phyloP scores from a whole-genome alignment of 1,140 invertebrate genomes.

The Drosophila bocki region DNA sequence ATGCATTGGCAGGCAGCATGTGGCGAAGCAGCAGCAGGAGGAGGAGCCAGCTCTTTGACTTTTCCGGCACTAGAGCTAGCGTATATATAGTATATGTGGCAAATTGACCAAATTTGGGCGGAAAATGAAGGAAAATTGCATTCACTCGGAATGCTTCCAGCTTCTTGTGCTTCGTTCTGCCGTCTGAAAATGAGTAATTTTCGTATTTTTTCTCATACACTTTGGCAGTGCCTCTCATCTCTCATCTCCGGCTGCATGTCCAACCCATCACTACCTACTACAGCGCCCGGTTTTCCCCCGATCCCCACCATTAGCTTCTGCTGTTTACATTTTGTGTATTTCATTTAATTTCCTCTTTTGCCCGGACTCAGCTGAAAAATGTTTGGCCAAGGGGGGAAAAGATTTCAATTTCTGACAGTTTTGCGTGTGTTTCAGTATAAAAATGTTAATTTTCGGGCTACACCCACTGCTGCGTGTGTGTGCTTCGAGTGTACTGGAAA shows the following conservation, averaged over 20 bases:
- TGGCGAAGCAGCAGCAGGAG: not conserved
- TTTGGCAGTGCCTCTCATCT: constrained; percentile 26
- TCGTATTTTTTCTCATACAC: constrained; percentile 30
- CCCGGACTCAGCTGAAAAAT: constrained; percentile 34
- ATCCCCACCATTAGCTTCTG: constrained; percentile 12
- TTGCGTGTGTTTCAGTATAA: constrained; percentile 63
- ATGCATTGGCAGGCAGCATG: constrained; percentile 7
- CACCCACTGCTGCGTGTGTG: constrained; percentile 42
- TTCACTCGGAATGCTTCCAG: constrained; percentile 2
- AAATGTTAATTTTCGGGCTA: constrained; percentile 65
- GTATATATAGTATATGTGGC: not conserved
- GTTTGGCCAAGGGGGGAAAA: constrained; percentile 27
- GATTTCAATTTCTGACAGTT: constrained; percentile 76
- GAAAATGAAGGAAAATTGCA: constrained; percentile 31
- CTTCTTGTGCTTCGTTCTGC: constrained; percentile 10
- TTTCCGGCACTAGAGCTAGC: not conserved
- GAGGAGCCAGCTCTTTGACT: not conserved
- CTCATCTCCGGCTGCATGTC: constrained; percentile 38
- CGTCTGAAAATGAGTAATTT: constrained; percentile 54
- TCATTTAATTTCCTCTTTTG: constrained; percentile 75
- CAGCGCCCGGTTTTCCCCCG: constrained; percentile 15
- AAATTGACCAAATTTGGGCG: constrained; percentile 36
- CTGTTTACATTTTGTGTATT: constrained; percentile 75
- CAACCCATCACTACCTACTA: constrained; percentile 4
- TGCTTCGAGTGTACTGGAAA: constrained; percentile 55